Evolutionary conservation across 2,113 vertebrate genomes (phyloP).

Genomic region (Lamprotornis superbus): DNA sequence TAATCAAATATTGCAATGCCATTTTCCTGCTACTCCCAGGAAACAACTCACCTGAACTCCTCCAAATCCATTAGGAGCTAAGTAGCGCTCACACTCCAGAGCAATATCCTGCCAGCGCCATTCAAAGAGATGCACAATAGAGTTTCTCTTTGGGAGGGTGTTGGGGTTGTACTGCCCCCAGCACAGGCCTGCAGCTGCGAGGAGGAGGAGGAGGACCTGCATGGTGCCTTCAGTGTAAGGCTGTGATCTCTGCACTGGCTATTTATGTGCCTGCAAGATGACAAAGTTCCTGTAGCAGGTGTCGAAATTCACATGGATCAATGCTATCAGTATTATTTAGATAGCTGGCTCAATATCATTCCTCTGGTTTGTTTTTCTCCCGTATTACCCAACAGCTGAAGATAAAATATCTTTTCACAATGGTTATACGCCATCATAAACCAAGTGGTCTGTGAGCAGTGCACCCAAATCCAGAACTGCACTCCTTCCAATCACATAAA

Average conservation of each 20-base stretch:
- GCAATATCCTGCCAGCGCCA: slow-evolving; percentile 92
- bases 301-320: slow-evolving; percentile 7
- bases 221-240: slow-evolving; percentile 62
- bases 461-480: background rate
- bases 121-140: slow-evolving; percentile 90
- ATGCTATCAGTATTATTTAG: background rate
- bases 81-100: slow-evolving; percentile 86
- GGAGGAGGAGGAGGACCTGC: slow-evolving; percentile 77
- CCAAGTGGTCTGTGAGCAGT: background rate
- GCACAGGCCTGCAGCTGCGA: slow-evolving; percentile 53
- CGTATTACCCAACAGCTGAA: slow-evolving; percentile 12
- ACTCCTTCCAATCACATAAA: background rate
- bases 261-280: slow-evolving; percentile 55
- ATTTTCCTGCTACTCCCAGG: background rate
- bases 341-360: background rate
- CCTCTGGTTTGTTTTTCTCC: background rate
- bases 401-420: slow-evolving; percentile 22
- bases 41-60: background rate
- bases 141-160: slow-evolving; percentile 63
- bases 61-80: slow-evolving; percentile 70
- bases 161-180: slow-evolving; percentile 68
- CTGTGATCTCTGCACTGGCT: background rate
- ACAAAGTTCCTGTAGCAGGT: background rate
- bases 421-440: background rate
- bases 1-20: background rate